Evolutionary conservation across 2,888 invertebrate genomes (phyloP), one percentile per base, ranked within the genome.

Genomic region (Micropterix aruncella): DNA sequence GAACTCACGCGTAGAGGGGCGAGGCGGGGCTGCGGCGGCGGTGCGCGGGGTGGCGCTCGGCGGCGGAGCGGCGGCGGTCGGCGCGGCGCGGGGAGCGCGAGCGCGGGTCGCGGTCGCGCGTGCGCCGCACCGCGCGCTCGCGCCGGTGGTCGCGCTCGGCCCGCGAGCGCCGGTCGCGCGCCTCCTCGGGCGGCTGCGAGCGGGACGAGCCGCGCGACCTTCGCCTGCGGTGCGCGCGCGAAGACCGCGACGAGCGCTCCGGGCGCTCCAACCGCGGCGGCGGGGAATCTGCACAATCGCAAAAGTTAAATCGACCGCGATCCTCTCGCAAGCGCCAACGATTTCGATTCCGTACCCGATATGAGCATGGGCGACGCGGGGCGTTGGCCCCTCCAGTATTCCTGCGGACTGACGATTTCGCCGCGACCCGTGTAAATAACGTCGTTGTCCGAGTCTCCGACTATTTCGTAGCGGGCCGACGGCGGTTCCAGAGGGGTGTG

Each of bases 401-500:
- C 68, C 39, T 65, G 52, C 2, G 47, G 47, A 17, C 45, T 44
- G 7, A 19, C 43, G 37, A 19, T 42, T 16, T 40, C 36, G 9
- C 45, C 44, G 5, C 55, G 51, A 2, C 63, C 57, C 12, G 65
- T 63, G 50, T 68, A 71, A 15, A 67, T 67, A 16, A 61, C 61
- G 38, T 68, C 67, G 7, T 57, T 61, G 49, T 70, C 72, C 0
- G 67, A 67, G 50, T 72, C 72, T 47, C 67, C 66, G 37, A 68
- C 69, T 2, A 66, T 65, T 48, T 70, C 69, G 52, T 74, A 74
- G 57, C 70, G 73, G 2, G 57, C 59, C 46, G 65, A 59, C 0
- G 77, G 77, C 1, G 79, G 79, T 42, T 69, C 65, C 1, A 74
- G 67, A 1, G 84, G 83, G 2, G 84, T 83, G 59, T 83, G 83